Percentiles rank a stretch among this genome's conserved stretches.
Evolutionary conservation across 2,113 vertebrate species (phyloP).

Genomic region (Tragelaphus imberbis): DNA sequence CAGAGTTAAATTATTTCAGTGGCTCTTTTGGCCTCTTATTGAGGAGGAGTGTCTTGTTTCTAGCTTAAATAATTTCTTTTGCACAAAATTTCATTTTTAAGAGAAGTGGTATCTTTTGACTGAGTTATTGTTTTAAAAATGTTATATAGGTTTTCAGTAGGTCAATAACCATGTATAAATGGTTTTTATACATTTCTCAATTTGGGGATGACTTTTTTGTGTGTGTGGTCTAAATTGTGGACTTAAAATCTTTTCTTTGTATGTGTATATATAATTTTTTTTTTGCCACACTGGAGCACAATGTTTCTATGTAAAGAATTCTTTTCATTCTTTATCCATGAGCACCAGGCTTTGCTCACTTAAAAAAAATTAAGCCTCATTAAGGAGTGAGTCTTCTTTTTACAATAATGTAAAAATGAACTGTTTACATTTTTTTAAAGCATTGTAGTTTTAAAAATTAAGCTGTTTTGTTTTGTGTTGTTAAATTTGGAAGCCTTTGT

Average conservation of each 20-base stretch:
- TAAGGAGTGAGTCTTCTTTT: conserved; percentile 81
- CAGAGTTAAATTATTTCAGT: conserved; percentile 67
- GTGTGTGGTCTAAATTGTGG: conserved; percentile 80
- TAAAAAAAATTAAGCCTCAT: conserved; percentile 76
- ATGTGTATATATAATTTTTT: conserved; percentile 62
- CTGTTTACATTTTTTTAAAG: conserved; percentile 87
- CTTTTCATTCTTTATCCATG: conserved; percentile 81
- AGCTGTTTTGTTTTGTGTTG: conserved; percentile 80
- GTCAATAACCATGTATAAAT: conserved; percentile 79
- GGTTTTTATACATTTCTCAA: conserved; percentile 82
- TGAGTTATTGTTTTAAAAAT: conserved; percentile 76
- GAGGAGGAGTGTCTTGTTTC: conserved; percentile 25
- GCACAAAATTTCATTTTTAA: conserved; percentile 74
- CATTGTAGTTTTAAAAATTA: conserved; percentile 83
- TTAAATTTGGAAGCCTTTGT: conserved; percentile 81
- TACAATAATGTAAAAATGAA: conserved; percentile 84
- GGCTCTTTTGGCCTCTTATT: conserved; percentile 68
- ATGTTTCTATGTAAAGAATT: conserved; percentile 81
- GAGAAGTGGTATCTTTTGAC: conserved; percentile 66
- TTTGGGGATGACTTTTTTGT: conserved; percentile 71
- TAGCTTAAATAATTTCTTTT: conserved; percentile 71
- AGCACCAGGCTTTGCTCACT: conserved; percentile 80
- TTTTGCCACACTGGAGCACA: conserved; percentile 85
- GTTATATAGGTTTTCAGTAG: conserved; percentile 77
- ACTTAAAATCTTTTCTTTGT: conserved; percentile 78